These are phyloP conservation scores for Drosophila austrosaltans DNA, from an alignment of 2,888 invertebrate species.

Conservation along the genomic window DNA sequence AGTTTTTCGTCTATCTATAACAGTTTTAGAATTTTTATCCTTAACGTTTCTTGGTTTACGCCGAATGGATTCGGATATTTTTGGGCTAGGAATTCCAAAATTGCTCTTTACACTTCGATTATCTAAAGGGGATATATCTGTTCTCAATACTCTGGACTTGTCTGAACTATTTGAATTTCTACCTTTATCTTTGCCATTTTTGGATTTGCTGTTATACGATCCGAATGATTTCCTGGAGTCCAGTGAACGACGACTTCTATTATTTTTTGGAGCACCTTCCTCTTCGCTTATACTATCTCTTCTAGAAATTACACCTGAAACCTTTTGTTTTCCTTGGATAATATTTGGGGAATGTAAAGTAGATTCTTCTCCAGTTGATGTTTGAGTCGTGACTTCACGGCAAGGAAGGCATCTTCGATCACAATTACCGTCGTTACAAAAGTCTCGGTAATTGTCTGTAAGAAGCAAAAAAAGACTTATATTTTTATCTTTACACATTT, in stretches of 20 bases:
- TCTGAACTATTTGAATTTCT: too few species aligned
- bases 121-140: too few species aligned
- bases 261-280: neutral
- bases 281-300: too few species aligned
- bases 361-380: neutral
- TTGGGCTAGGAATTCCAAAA: too few species aligned
- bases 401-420: neutral
- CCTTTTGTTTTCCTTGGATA: neutral
- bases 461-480: neutral
- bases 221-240: neutral
- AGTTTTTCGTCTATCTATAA: too few species aligned
- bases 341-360: neutral
- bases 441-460: neutral
- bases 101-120: too few species aligned
- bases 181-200: too few species aligned
- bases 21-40: too few species aligned
- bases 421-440: neutral
- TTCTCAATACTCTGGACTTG: too few species aligned
- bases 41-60: neutral
- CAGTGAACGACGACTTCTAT: neutral
- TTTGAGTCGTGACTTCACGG: constrained; percentile 4
- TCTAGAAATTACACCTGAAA: too few species aligned
- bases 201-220: too few species aligned
- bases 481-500: neutral
- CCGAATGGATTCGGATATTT: too few species aligned